phyloP scores from a whole-genome alignment of 2,888 invertebrate species.

The Erynnis tages region DNA sequence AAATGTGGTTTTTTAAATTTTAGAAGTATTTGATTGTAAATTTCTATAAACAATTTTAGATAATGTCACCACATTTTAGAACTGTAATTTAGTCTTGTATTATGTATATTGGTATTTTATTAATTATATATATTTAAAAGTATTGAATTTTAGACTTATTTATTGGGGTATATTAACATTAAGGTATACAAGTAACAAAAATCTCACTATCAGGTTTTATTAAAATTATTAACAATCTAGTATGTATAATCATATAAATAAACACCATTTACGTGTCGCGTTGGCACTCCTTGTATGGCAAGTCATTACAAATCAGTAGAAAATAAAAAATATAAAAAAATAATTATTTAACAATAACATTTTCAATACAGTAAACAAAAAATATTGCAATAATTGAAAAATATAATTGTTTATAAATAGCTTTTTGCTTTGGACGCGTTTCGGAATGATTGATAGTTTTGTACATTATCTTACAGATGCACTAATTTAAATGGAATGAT shows the following conservation, averaged over 20 bases:
- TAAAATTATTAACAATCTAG: slow-evolving; percentile 69
- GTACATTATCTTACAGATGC: slow-evolving; percentile 43
- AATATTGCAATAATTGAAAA: slow-evolving; percentile 35
- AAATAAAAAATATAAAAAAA: slow-evolving; percentile 37
- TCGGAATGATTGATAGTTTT: slow-evolving; percentile 43
- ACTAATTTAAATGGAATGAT: neutral
- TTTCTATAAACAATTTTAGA: neutral
- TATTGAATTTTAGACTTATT: slow-evolving; percentile 17
- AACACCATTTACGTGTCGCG: slow-evolving; percentile 51
- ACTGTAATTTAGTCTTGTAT: neutral
- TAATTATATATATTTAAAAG: slow-evolving; percentile 26
- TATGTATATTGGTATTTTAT: slow-evolving; percentile 23
- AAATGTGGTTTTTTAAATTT: slow-evolving; percentile 3
- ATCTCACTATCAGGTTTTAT: slow-evolving; percentile 65
- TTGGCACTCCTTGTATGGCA: slow-evolving; percentile 67
- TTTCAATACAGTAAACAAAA: slow-evolving; percentile 39
- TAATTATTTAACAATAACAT: slow-evolving; percentile 38
- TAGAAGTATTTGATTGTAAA: neutral
- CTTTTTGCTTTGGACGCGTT: slow-evolving; percentile 47
- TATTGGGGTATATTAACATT: slow-evolving; percentile 34
- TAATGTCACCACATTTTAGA: slow-evolving; percentile 17
- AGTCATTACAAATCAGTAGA: slow-evolving; percentile 43
- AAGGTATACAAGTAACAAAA: slow-evolving; percentile 45
- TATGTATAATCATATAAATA: slow-evolving; percentile 60
- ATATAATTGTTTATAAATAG: slow-evolving; percentile 31